These are phyloP conservation scores for Bombus terrestris DNA, from an alignment of 1,140 invertebrate species.

Conservation along the genomic window DNA sequence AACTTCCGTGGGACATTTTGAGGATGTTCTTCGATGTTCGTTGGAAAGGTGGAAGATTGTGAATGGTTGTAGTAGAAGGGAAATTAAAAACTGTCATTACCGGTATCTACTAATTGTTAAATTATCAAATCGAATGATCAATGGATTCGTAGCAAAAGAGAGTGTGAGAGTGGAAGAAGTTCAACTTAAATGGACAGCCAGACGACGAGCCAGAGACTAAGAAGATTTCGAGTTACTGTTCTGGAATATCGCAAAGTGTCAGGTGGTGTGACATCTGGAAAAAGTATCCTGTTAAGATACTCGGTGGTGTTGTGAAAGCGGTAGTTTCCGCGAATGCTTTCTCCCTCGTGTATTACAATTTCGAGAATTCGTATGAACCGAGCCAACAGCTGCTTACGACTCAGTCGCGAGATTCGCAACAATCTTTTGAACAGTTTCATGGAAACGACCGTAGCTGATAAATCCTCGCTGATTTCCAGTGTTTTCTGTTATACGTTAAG, in stretches of 20 bases:
- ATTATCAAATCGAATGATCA: too few species aligned
- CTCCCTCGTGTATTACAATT: slow-evolving; percentile 7
- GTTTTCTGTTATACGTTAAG: not conserved
- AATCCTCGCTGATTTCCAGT: not conserved
- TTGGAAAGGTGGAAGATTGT: too few species aligned
- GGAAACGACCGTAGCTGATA: not conserved
- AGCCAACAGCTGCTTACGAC: not conserved
- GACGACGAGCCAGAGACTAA: not conserved
- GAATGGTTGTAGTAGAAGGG: too few species aligned
- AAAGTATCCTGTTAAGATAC: not conserved
- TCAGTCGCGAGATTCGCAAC: not conserved
- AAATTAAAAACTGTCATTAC: too few species aligned
- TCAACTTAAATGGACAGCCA: too few species aligned
- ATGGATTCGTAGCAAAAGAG: not conserved
- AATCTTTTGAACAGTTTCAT: not conserved
- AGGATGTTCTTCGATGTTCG: too few species aligned
- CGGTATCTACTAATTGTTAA: too few species aligned
- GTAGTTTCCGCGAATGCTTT: slow-evolving; percentile 15
- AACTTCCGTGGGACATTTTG: not conserved
- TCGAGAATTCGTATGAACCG: slow-evolving; percentile 14
- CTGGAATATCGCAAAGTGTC: not conserved
- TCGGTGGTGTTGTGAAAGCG: slow-evolving; percentile 37
- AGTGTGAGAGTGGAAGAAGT: not conserved
- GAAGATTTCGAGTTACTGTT: not conserved
- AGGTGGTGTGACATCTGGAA: not conserved